phyloP scores from a whole-genome alignment of 2,888 invertebrate species.

The Agrotis clavis region DNA sequence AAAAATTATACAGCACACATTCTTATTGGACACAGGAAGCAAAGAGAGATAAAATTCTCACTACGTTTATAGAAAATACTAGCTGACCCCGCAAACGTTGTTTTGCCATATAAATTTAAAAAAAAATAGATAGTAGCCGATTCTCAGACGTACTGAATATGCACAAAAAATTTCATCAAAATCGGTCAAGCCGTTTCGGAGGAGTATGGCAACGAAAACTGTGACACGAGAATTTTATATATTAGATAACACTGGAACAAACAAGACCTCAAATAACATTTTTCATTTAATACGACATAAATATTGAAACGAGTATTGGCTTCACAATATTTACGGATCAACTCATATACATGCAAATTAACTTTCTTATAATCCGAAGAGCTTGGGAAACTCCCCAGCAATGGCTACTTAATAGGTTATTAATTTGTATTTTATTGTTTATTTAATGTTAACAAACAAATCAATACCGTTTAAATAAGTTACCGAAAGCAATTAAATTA shows the following conservation, averaged over 20 bases:
- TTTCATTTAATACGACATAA: conserved; percentile 9
- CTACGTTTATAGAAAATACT: no score
- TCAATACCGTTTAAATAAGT: conserved; percentile 36
- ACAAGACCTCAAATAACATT: not conserved
- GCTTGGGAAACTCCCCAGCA: conserved; percentile 12
- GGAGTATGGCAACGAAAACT: no score
- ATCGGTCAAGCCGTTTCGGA: no score
- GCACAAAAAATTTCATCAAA: no score
- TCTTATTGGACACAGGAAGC: not conserved
- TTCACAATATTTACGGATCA: conserved; percentile 33
- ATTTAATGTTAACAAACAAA: conserved; percentile 56
- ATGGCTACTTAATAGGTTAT: conserved; percentile 27
- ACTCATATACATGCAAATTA: conserved; percentile 54
- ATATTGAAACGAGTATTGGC: conserved; percentile 12
- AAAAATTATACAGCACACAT: no score
- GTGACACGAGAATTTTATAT: no score
- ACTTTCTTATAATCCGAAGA: conserved; percentile 15
- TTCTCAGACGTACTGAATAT: no score
- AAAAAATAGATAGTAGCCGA: no score
- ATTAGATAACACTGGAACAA: not conserved
- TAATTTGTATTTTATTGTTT: conserved; percentile 49
- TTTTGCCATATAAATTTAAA: no score
- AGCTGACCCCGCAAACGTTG: no score
- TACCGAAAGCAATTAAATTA: conserved; percentile 54
- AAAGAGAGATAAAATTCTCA: no score